phyloP scores from a whole-genome alignment of 2,113 vertebrate genomes.

The Ochotona princeps region DNA sequence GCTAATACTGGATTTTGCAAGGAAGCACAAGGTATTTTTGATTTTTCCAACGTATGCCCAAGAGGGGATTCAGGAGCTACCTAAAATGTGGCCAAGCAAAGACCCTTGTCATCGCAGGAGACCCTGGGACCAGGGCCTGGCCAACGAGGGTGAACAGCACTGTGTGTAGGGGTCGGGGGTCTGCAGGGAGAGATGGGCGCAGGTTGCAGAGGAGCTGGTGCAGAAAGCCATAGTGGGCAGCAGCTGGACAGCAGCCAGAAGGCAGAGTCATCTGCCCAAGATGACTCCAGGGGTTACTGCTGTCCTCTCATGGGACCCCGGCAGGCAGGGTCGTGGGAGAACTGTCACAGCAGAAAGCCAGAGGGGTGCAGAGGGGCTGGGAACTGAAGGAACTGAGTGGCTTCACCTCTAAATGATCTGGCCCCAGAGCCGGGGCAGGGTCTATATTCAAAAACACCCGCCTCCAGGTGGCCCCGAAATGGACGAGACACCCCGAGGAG shows the following conservation, averaged over 20 bases:
- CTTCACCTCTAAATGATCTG: not conserved
- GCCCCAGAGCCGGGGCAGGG: not conserved
- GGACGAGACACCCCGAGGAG: not conserved
- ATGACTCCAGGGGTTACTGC: not conserved
- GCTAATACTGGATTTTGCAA: not conserved
- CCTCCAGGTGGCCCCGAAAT: not conserved
- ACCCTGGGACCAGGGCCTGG: not conserved
- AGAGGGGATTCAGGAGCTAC: not conserved
- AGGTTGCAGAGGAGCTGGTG: not conserved
- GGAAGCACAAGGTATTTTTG: not conserved
- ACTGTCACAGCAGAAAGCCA: not conserved
- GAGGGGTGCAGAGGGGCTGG: not conserved
- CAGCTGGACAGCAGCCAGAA: not conserved
- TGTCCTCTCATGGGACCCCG: not conserved
- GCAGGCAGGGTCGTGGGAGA: not conserved
- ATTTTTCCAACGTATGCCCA: not conserved
- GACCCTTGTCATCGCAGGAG: not conserved
- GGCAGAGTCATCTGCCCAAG: not conserved
- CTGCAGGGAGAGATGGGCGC: too few species aligned
- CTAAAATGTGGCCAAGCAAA: not conserved
- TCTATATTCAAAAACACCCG: not conserved
- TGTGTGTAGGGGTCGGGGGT: fast-evolving
- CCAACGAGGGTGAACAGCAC: not conserved
- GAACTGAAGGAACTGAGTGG: not conserved
- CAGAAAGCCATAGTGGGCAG: not conserved